A percentile compares a stretch with the other conserved stretches of the same genome.
Evolutionary conservation across 1,140 invertebrate species (phyloP).

Genomic region (Parasteatoda tepidariorum): DNA sequence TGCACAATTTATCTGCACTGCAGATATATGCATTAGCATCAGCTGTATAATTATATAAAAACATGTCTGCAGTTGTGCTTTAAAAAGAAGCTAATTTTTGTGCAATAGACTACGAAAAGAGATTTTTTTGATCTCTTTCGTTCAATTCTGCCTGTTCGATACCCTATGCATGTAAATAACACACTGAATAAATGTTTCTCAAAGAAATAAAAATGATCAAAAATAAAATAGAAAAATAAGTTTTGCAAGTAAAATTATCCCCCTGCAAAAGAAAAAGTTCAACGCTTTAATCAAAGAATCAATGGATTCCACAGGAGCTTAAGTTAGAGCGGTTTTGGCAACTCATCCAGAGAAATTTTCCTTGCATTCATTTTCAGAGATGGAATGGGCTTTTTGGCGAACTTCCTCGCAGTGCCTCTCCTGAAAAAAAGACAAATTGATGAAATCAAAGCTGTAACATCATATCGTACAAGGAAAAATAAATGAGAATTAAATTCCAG

Average conservation of each 20-base stretch:
- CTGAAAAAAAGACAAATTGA: constrained; percentile 72
- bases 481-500: constrained; percentile 23
- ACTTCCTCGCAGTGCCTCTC: constrained; percentile 86
- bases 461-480: neutral
- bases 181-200: too few species aligned
- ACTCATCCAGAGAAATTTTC: constrained; percentile 42
- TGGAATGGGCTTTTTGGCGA: constrained; percentile 75
- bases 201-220: neutral
- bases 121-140: neutral
- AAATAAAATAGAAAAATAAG: neutral
- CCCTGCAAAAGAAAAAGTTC: neutral
- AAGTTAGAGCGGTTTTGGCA: neutral
- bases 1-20: neutral
- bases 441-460: neutral
- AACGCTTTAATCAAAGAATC: neutral
- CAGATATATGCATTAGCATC: neutral
- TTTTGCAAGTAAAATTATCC: neutral
- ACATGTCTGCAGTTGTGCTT: neutral
- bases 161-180: neutral
- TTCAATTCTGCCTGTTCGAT: neutral
- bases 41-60: neutral
- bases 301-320: neutral
- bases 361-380: constrained; percentile 39
- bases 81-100: neutral
- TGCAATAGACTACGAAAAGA: neutral